phyloP scores from a whole-genome alignment of 2,113 vertebrate species.

The Cheirogaleus medius region DNA sequence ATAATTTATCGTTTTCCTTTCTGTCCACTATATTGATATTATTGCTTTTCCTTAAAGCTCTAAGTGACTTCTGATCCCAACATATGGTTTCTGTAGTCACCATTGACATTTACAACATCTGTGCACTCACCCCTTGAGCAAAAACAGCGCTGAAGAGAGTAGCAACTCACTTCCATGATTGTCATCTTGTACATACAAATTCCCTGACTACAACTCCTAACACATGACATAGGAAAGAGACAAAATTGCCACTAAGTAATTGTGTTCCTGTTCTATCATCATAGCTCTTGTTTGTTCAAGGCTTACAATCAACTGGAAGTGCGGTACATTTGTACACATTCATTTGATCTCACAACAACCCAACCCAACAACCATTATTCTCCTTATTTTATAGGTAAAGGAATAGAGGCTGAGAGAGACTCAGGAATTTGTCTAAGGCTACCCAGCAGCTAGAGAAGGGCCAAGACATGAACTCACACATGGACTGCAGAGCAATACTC shows the following conservation, averaged over 20 bases:
- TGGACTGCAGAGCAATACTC: background rate
- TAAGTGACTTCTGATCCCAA: constrained; percentile 8
- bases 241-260: background rate
- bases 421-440: background rate
- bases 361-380: background rate
- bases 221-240: background rate
- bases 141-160: background rate
- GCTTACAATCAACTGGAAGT: rapidly evolving
- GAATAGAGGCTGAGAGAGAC: background rate
- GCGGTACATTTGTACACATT: background rate
- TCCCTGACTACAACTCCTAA: background rate
- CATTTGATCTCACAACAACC: background rate
- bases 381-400: background rate
- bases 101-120: background rate
- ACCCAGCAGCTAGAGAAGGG: background rate
- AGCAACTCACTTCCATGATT: background rate
- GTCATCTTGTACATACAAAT: rapidly evolving
- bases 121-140: background rate
- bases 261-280: background rate
- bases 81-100: constrained; percentile 23
- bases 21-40: background rate
- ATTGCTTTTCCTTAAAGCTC: constrained; percentile 7
- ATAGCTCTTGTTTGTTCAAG: background rate
- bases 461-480: background rate
- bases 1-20: constrained; percentile 47